Conservation (phyloP, 2,113 vertebrate species). For the Elgaria multicarinata region DNA sequence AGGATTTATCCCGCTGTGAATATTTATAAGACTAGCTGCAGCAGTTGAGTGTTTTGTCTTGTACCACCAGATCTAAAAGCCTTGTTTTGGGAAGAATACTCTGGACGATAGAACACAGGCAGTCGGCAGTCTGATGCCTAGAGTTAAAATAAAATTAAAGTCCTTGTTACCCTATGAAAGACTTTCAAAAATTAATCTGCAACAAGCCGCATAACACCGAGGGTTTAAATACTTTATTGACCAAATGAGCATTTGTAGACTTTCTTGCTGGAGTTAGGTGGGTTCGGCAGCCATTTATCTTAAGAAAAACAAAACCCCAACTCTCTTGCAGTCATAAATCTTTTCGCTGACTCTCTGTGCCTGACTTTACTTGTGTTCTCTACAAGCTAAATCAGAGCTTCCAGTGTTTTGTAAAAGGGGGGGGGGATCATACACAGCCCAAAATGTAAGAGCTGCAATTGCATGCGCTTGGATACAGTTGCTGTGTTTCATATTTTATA, state of each 20-base stretch:
- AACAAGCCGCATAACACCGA: conserved; percentile 60
- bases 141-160: conserved; percentile 72
- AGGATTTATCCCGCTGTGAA: not conserved
- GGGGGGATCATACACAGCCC: not conserved
- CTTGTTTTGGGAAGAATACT: conserved; percentile 18
- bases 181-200: conserved; percentile 75
- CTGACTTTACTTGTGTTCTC: conserved; percentile 50
- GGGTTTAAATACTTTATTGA: conserved; percentile 78
- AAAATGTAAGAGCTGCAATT: accelerated
- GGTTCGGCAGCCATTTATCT: conserved; percentile 61
- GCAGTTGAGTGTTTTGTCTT: not conserved
- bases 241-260: conserved; percentile 43
- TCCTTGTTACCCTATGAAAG: conserved; percentile 66
- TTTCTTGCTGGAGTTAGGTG: conserved; percentile 38
- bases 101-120: conserved; percentile 30
- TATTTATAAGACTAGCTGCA: not conserved
- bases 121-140: conserved; percentile 41
- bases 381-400: conserved; percentile 25
- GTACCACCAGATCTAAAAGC: not conserved
- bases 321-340: conserved; percentile 58
- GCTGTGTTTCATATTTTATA: not conserved
- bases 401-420: conserved; percentile 13
- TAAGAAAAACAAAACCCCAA: no score
- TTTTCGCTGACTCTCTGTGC: conserved; percentile 49
- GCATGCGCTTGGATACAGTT: not conserved